Conservation (phyloP, 2,888 invertebrate species). For the Polymixis lichenea region DNA sequence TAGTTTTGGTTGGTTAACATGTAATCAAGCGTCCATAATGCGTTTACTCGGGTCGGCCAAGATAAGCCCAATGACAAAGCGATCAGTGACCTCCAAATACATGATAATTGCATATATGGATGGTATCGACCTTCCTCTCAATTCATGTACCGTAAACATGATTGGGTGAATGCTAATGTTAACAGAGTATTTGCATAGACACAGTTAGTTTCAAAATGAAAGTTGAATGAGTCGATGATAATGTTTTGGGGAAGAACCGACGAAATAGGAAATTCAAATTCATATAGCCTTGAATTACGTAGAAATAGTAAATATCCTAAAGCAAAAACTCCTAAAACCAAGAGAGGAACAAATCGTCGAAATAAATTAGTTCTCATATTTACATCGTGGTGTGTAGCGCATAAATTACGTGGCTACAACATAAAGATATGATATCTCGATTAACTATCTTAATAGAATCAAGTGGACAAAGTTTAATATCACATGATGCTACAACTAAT, state of each 20-base stretch:
- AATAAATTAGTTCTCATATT: constrained; percentile 43
- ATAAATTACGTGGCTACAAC: constrained; percentile 51
- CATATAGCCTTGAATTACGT: too few relatives aligned
- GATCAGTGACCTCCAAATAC: constrained; percentile 76
- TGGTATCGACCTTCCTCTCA: constrained; percentile 66
- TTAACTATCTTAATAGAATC: constrained; percentile 70
- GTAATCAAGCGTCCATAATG: constrained; percentile 78
- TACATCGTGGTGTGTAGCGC: constrained; percentile 20
- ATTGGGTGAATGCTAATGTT: constrained; percentile 36
- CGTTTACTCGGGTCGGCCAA: constrained; percentile 71
- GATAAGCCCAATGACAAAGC: constrained; percentile 77
- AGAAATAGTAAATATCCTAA: background rate
- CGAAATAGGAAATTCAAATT: too few relatives aligned
- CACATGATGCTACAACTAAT: constrained; percentile 67
- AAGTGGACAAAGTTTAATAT: constrained; percentile 66
- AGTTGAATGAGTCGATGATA: background rate
- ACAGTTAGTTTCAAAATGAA: constrained; percentile 19
- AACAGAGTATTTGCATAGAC: constrained; percentile 23
- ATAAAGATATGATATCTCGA: constrained; percentile 63
- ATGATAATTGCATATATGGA: constrained; percentile 64
- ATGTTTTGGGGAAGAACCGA: background rate
- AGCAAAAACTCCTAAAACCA: background rate
- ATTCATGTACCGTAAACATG: constrained; percentile 51
- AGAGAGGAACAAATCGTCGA: constrained; percentile 17
- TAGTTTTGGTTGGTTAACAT: constrained; percentile 78